Evolutionary conservation across 64 coral and sea anemone genomes (phyloP), one percentile per base, ranked within the genome.

Genomic region (Pocillopora damicornis): DNA sequence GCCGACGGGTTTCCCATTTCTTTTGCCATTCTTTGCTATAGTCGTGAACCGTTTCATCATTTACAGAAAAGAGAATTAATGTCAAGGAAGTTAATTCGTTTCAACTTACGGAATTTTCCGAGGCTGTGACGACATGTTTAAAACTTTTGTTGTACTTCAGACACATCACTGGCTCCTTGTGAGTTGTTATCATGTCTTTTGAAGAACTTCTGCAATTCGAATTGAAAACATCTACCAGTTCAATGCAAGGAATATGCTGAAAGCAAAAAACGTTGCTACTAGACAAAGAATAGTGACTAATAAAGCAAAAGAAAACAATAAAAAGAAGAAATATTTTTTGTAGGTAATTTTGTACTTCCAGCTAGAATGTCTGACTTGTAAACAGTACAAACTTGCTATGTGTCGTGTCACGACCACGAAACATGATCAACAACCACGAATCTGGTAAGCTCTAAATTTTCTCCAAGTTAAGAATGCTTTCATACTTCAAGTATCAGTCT

Each of bases 71-170:
- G 20, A 20, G 9, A 56, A 1, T 17, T 22, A 57, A 9, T 77
- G 4, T 17, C 10, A 15, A 12, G 4, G 8, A 79, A 25, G 7
- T 9, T 13, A 15, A 15, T 63, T 13, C 16, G 23, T 37, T 35
- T 66, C 12, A 62, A 92, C 96, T 95, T 75, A 98, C 96, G 36
- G 96, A 98, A 36, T 88, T 93, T 87, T 98, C 96, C 11, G 96
- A 98, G 13, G 93, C 93, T 14, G 96, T 98, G n/a, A 98, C 88
- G 4, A 98, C 79, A 77, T 98, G 96, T 79, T 95, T 95, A 38
- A 98, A 98, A 69, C 96, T 95, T 34, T 79, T 92, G 90, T 98
- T 98, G 42, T 89, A 98, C 37, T 95, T 98, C 23, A 95, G 78
- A 36, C 93, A 88, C 15, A 88, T 92, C 22, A 98, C 93, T 16